A percentile compares a stretch with the other conserved stretches of the same genome.
Evolutionary conservation across 2,113 vertebrate genomes (phyloP).

Genomic region (Illadopsis cleaveri): DNA sequence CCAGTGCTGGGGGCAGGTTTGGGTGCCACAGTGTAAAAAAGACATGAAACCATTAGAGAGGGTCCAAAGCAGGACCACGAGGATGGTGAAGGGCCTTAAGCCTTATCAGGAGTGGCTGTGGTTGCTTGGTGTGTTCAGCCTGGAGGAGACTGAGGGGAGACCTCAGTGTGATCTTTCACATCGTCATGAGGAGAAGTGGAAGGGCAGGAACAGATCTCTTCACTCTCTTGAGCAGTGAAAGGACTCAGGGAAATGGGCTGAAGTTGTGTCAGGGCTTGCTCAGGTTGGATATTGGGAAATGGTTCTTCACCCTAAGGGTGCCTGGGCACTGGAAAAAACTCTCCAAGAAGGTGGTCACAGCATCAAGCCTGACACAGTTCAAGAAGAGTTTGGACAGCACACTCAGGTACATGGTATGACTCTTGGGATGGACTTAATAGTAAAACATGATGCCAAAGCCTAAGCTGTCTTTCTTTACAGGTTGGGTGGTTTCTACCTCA

Average conservation of each 20-base stretch:
- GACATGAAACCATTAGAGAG: not conserved
- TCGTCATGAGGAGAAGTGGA: not conserved
- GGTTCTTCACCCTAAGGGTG: not conserved
- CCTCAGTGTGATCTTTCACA: not conserved
- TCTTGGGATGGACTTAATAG: not conserved
- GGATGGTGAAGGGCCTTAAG: not conserved
- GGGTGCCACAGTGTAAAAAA: not conserved
- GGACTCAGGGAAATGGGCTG: not conserved
- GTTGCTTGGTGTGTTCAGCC: not conserved
- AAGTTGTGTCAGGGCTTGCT: not conserved
- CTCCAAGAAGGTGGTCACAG: too few relatives aligned
- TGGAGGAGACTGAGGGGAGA: not conserved
- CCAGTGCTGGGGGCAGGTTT: not conserved
- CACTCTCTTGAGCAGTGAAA: too few relatives aligned
- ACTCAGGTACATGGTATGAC: not conserved
- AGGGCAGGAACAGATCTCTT: not conserved
- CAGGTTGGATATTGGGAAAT: not conserved
- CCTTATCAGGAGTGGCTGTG: fast-evolving
- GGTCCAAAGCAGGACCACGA: fast-evolving
- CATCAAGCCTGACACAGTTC: not conserved
- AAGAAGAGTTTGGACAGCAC: fast-evolving
- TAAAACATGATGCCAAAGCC: not conserved
- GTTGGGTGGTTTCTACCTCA: not conserved
- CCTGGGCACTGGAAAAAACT: not conserved
- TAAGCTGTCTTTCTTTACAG: not conserved